Evolutionary conservation across 1,140 invertebrate species (phyloP), one percentile per base, ranked within the genome.

Genomic region (Cepaea nemoralis): DNA sequence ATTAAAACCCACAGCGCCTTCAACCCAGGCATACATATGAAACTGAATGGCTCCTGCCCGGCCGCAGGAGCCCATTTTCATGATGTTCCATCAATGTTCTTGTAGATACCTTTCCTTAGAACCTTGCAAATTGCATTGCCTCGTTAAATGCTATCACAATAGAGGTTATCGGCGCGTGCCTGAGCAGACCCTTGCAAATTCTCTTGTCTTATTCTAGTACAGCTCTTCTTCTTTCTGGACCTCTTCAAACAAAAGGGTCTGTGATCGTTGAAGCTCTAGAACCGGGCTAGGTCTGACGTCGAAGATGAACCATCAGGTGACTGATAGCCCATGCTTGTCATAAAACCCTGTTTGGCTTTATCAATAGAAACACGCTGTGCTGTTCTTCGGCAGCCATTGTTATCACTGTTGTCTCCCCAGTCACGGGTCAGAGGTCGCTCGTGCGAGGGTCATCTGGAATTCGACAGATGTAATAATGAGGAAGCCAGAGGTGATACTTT

Each of bases 381-480:
- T 50, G 48, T 55, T 35, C 31, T 50, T 50, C 73, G 50, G 50
- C 33, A 45, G 16, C 27, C 69, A 27, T 45, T 45, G 40, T 75
- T 75, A 75, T 75, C 73, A 14, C 42, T 14, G 16, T 14, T 45
- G 42, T 55, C 19, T 75, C 42, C 45, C 45, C n/a, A 2, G 73
- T 50, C 42, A 14, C 19, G 31, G 73, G 40, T 22, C 73, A 75
- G 2, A 27, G 73, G 73, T 75, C 73, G 73, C 73, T 45, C 73
- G 73, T 55, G 73, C 73, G 12, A 31, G 48, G 73, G 73, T 75
- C 73, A 45, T 50, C 42, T 75, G 73, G 73, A 31, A 75, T 5
- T 45, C 42, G 6, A 0, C 2, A 45, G 5, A n/a, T 22, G 42
- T 19, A 12, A 75, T 35, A 50, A 35, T 22, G 19, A 45, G 12